Evolutionary conservation across 2,113 vertebrate genomes (phyloP).

Genomic region (Chrysochloris asiatica): DNA sequence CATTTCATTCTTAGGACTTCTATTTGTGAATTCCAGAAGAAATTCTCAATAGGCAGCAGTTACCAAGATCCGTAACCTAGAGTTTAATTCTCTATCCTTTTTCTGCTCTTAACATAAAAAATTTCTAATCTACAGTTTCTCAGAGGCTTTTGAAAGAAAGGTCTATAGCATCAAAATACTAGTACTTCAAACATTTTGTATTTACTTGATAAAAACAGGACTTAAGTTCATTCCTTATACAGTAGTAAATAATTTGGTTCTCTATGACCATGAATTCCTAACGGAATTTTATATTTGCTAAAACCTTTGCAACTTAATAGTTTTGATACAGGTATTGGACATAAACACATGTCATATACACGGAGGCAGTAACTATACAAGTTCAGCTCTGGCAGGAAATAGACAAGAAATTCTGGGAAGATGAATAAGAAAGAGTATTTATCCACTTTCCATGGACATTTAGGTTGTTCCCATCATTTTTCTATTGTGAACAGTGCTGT

Average conservation of each 20-base stretch:
- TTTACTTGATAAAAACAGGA: not conserved
- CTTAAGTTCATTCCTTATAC: conserved; percentile 29
- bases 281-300: not conserved
- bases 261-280: not conserved
- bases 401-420: not conserved
- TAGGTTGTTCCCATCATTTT: no score
- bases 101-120: conserved; percentile 43
- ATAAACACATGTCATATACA: not conserved
- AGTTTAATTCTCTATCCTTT: conserved; percentile 14
- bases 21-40: not conserved
- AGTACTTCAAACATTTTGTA: conserved; percentile 11
- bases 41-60: not conserved
- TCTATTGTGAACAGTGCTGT: no score
- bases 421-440: not conserved
- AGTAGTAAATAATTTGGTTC: not conserved
- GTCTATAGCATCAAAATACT: not conserved
- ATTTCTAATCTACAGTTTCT: not conserved
- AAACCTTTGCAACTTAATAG: not conserved
- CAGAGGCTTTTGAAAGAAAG: conserved; percentile 13
- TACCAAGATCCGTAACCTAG: not conserved
- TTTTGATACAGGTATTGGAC: not conserved
- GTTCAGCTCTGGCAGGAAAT: not conserved
- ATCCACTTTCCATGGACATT: no score
- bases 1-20: not conserved
- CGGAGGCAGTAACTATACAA: not conserved